Evolutionary conservation across 1,140 invertebrate genomes (phyloP), one percentile per base, ranked within the genome.

Genomic region (Macrocentrus cingulum): DNA sequence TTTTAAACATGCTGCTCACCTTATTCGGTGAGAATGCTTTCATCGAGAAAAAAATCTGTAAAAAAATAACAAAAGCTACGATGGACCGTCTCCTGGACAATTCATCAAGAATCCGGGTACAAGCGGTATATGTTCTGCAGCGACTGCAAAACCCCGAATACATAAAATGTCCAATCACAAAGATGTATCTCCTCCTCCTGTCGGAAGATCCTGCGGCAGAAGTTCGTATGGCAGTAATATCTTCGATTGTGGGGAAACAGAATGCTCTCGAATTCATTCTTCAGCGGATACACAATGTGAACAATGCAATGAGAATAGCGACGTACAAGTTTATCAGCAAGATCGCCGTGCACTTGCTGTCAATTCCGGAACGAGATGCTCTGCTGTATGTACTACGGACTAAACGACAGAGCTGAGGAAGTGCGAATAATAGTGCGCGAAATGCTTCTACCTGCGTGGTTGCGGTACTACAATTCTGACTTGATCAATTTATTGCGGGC

Each of bases 71-170:
- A 39, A 74, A 80, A 11, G 84, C 82, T 34, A 91, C 92, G 88
- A 79, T 88, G 6, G 82, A 86, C 20, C 70, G 88, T 29, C 75
- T 90, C 3, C 75, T 88, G 76, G 91, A 92, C 67, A 86, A 83
- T 22, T 83, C 86, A n/a, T 82, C 88, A 2, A 83, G 84, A 59
- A 88, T 94, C 0, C 79, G 92, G 34, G 84, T 87, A 32, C 87
- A 92, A 68, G 91, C 92, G 11, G 87, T 92, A 0, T 68, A 86
- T 22, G 91, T 91, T n/a, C 77, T 95, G 13, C 84, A 88, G 16
- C 80, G 91, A 34, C 79, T 95, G 2, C 92, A 95, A 75, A 87
- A 91, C 64, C 92, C 92, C 0, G 78, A 80, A 19, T 85, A 91
- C 66, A 82, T 85, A 11, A 80, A 87, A 46, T 94, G 93, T 78